phyloP scores from a whole-genome alignment of 2,888 invertebrate species.

The Athripsodes cinereus region DNA sequence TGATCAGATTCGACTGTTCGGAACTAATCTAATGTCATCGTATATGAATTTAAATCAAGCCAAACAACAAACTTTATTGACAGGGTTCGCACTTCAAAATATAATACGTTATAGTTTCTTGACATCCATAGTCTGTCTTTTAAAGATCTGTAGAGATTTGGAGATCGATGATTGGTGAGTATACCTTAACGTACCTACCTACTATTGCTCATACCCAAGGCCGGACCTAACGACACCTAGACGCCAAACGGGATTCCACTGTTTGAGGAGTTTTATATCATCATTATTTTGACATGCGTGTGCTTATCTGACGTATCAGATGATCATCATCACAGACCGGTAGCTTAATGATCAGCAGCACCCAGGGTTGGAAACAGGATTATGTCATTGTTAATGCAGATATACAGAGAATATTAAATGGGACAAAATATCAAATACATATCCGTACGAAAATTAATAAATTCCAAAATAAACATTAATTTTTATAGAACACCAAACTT shows the following conservation, averaged over 20 bases:
- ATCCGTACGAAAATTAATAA: too few species aligned
- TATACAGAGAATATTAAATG: too few species aligned
- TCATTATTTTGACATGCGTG: conserved; percentile 27
- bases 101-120: not conserved
- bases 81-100: not conserved
- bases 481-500: too few species aligned
- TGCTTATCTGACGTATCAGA: conserved; percentile 26
- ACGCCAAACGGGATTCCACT: conserved; percentile 15
- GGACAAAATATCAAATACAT: too few species aligned
- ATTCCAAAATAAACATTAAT: too few species aligned
- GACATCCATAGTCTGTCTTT: not conserved
- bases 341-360: not conserved
- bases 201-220: not conserved
- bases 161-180: not conserved
- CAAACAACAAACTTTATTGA: not conserved
- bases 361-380: not conserved
- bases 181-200: too few species aligned
- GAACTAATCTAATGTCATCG: not conserved
- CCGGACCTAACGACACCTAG: conserved; percentile 8
- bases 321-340: conserved; percentile 9
- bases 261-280: conserved; percentile 21
- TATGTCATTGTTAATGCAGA: too few species aligned
- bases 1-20: not conserved
- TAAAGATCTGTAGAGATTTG: not conserved
- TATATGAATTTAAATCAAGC: too few species aligned